Percentiles rank a stretch among this genome's conserved stretches.
Conservation (phyloP, 2,797 vertebrate species). For the Gadopsis marmoratus region DNA sequence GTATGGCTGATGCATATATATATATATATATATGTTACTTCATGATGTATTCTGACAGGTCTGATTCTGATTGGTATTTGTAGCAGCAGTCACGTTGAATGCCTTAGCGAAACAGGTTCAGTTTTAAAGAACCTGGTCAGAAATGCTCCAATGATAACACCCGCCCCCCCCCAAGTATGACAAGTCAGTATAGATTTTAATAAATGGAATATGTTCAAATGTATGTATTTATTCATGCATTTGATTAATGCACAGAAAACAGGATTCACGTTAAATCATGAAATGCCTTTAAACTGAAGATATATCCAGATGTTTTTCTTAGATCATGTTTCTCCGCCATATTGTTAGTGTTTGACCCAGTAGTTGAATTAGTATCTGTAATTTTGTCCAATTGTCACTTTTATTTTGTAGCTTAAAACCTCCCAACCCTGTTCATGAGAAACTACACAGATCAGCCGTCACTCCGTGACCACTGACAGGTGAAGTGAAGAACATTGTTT, state of each 20-base stretch:
- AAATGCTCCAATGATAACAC: background rate
- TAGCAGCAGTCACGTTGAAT: too few relatives aligned
- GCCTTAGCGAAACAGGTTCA: too few relatives aligned
- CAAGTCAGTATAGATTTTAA: background rate
- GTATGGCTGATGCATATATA: too few relatives aligned
- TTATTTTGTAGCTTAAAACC: background rate
- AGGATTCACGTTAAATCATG: background rate
- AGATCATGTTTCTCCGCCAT: background rate
- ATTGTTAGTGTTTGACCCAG: background rate
- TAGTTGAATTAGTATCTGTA: background rate
- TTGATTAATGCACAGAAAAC: background rate
- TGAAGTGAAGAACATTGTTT: too few relatives aligned
- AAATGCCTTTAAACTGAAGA: background rate
- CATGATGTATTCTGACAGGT: too few relatives aligned
- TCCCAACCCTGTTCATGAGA: constrained; percentile 39
- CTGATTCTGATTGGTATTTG: too few relatives aligned
- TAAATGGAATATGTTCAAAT: background rate
- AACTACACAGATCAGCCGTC: too few relatives aligned
- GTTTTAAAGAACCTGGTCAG: too few relatives aligned
- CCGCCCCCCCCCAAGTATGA: background rate
- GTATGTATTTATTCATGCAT: background rate
- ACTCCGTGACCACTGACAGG: too few relatives aligned
- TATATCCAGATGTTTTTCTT: background rate
- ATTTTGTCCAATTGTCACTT: background rate
- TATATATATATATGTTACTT: too few relatives aligned